Evolutionary conservation across 2,113 vertebrate genomes (phyloP).

Genomic region (Eulemur macaco): DNA sequence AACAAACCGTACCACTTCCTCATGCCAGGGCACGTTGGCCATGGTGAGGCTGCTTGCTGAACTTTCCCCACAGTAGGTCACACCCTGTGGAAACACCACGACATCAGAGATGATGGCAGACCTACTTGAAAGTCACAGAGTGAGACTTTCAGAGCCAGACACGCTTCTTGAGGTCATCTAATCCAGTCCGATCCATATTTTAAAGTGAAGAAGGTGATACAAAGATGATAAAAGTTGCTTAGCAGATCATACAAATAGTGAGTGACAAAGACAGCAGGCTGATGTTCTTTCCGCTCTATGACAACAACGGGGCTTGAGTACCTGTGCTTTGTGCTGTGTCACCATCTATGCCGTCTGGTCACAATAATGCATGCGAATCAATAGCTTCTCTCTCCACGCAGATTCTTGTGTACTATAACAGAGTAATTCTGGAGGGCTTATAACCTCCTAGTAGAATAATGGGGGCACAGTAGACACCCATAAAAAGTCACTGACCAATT

Average conservation of each 20-base stretch:
- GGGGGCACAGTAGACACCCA: neutral
- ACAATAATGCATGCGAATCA: neutral
- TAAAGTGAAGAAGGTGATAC: neutral
- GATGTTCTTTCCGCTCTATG: neutral
- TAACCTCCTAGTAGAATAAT: neutral
- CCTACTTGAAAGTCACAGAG: neutral
- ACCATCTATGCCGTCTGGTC: too few relatives aligned
- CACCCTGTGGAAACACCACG: constrained; percentile 86
- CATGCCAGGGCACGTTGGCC: constrained; percentile 98
- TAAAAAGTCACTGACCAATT: neutral
- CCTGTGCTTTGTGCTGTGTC: neutral
- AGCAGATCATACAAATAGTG: neutral
- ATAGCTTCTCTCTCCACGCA: neutral
- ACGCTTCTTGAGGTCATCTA: neutral
- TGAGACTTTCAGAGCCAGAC: neutral
- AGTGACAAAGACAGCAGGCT: neutral
- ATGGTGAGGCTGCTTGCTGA: constrained; percentile 95
- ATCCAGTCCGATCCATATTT: neutral
- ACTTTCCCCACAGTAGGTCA: constrained; percentile 97
- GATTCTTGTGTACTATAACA: neutral
- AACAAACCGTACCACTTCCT: constrained; percentile 93
- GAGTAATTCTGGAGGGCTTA: neutral
- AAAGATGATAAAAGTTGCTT: neutral
- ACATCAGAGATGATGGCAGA: neutral
- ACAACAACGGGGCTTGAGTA: rapidly evolving